Base-by-base conservation (phyloP, 2,113 vertebrate species). In the Xenopus tropicalis region DNA sequence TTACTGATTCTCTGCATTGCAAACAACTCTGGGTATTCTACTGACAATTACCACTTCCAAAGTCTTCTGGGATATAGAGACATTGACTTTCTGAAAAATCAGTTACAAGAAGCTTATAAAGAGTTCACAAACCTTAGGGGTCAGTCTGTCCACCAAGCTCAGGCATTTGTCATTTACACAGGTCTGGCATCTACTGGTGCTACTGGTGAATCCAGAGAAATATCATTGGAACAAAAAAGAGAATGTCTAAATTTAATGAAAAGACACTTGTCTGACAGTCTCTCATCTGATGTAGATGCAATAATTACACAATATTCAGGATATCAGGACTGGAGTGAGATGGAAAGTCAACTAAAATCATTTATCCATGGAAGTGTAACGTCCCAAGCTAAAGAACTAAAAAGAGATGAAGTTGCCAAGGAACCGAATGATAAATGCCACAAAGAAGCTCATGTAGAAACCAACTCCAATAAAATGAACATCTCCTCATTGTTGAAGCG, bases 1-100 rank as follows among this genome's bases (percentile, higher is more conserved):
- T 6, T 88, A 0, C 37, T 91, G 83, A 12, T 91, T 58, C 79
- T 88, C 24, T 78, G 75, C 2, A 79, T 86, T 62, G 80, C 12
- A 0, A 71, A 25, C 72, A 82, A 69, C 10, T 14, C 4, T 1
- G 87, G 88, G 0, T 91, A 88, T 44, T 67, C 65, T 12, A 59
- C 12, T 16, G 57, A 20, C 66, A 44, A 70, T 0, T 69, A 61
- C 21, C 80, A 25, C 24, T 90, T 90, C 24, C 80, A 42, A 14
- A 22, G 58, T 70, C 80, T 80, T 17, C 74, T 91, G 0, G 80
- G 82, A 0, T 64, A 2, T 9, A 20, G 82, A 2, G 86, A 90
- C 19, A 64, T 90, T 29, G 59, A 66, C 11, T 86, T 81, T 42
- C 43, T 90, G 61, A 2, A 81, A 17, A 9, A 71, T 0, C 52